Conservation (phyloP, 1,140 invertebrate species). For the Melanaphis sacchari region DNA sequence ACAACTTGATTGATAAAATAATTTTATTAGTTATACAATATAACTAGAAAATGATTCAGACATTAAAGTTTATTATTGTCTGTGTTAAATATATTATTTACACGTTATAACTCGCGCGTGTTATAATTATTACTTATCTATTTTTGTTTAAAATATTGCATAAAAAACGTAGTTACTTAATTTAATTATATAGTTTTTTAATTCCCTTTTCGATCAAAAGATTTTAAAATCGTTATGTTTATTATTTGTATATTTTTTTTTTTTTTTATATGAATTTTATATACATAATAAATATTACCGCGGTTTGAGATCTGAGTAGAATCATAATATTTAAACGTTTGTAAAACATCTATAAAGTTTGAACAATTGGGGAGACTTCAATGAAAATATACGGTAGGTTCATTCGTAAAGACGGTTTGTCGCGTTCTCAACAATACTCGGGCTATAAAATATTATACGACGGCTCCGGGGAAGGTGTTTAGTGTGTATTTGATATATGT, state of each 20-base stretch:
- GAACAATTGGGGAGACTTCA: conserved; percentile 32
- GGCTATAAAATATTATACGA: conserved; percentile 51
- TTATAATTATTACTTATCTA: not conserved
- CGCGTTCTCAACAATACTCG: conserved; percentile 19
- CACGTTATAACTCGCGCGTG: not conserved
- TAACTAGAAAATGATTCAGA: not conserved
- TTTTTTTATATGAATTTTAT: conserved; percentile 17
- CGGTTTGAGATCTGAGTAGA: not conserved
- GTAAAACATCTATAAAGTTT: conserved; percentile 45
- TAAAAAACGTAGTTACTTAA: not conserved
- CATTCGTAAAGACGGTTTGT: conserved; percentile 40
- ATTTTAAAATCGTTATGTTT: not conserved
- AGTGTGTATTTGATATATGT: conserved; percentile 6
- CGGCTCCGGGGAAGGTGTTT: conserved; percentile 27
- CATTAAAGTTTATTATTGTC: not conserved
- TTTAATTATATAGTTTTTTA: conserved; percentile 7
- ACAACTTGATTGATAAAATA: not conserved
- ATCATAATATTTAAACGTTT: conserved; percentile 52
- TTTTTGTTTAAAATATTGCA: not conserved
- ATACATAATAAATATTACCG: conserved; percentile 4
- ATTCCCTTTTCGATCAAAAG: not conserved
- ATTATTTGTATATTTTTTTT: conserved; percentile 37
- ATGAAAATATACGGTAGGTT: conserved; percentile 3
- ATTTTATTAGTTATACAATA: not conserved
- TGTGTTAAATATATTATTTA: not conserved